Conservation (phyloP, 2,888 invertebrate species). For the Fragum sueziense region DNA sequence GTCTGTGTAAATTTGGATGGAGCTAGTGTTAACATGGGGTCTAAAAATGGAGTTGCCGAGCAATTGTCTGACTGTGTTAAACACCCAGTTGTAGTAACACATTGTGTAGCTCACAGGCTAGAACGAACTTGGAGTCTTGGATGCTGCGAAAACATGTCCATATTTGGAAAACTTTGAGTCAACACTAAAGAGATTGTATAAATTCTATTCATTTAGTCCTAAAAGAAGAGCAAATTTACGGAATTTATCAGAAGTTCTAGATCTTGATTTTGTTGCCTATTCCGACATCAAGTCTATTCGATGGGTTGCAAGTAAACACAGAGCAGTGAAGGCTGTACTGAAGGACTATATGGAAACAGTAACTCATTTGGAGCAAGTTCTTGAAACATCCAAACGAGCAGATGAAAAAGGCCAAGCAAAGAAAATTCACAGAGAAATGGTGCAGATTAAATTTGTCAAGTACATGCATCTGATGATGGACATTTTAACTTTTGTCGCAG, state of each 20-base stretch:
- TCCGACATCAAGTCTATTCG: slow-evolving; percentile 40
- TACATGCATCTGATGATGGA: slow-evolving; percentile 42
- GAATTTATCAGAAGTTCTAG: slow-evolving; percentile 12
- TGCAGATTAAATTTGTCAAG: slow-evolving; percentile 41
- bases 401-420: slow-evolving; percentile 40
- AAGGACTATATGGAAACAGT: slow-evolving; percentile 37
- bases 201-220: slow-evolving; percentile 41
- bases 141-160: slow-evolving; percentile 27
- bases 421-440: slow-evolving; percentile 26
- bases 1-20: slow-evolving; percentile 49
- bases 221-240: slow-evolving; percentile 27
- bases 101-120: slow-evolving; percentile 46
- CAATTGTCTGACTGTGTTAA: slow-evolving; percentile 28
- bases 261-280: slow-evolving; percentile 23
- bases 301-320: slow-evolving; percentile 36
- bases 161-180: slow-evolving; percentile 45
- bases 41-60: slow-evolving; percentile 38
- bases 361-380: slow-evolving; percentile 30
- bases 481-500: slow-evolving; percentile 22
- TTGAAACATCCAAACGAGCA: slow-evolving; percentile 20
- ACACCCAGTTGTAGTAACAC: slow-evolving; percentile 32
- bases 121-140: slow-evolving; percentile 39
- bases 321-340: slow-evolving; percentile 26
- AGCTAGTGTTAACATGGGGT: slow-evolving; percentile 40
- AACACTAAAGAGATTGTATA: slow-evolving; percentile 27